Conservation (phyloP, 2,888 invertebrate genomes). For the Parthenolecanium corni region DNA sequence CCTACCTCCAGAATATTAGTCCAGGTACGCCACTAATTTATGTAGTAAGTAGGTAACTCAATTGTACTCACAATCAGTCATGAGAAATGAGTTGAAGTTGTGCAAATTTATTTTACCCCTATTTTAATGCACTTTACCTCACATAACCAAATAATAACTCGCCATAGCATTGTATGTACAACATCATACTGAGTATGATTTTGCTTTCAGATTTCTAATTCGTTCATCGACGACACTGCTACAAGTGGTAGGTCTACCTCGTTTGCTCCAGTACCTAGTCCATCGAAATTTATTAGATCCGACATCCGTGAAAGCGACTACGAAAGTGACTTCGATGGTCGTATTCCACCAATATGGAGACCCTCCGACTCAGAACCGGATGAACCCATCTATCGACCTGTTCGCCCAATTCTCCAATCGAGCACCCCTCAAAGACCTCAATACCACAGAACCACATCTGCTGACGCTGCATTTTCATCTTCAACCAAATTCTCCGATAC, state of each 20-base stretch:
- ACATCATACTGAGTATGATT: too few relatives aligned
- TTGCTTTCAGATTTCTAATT: conserved; percentile 1
- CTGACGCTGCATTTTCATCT: background rate
- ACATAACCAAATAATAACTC: too few relatives aligned
- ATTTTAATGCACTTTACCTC: too few relatives aligned
- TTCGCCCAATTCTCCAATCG: conserved; percentile 42
- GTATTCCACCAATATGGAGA: conserved; percentile 51
- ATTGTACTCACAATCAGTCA: too few relatives aligned
- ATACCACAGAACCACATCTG: background rate
- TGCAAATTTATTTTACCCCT: too few relatives aligned
- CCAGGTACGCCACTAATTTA: too few relatives aligned
- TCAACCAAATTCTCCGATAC: background rate
- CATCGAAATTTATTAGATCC: conserved; percentile 53
- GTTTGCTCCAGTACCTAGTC: conserved; percentile 45
- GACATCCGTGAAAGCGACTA: conserved; percentile 58
- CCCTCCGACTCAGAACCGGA: conserved; percentile 44
- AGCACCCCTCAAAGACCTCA: conserved; percentile 38
- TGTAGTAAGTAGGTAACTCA: too few relatives aligned
- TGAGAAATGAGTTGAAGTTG: too few relatives aligned
- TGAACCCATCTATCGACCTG: conserved; percentile 47
- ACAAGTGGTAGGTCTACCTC: background rate
- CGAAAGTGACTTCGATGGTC: conserved; percentile 55
- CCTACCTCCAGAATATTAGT: too few relatives aligned
- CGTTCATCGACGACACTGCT: conserved; percentile 11
- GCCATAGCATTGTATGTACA: too few relatives aligned